A percentile compares a stretch with the other conserved stretches of the same genome.
Evolutionary conservation across 2,797 vertebrate genomes (phyloP).

Genomic region (Spinus pinus): DNA sequence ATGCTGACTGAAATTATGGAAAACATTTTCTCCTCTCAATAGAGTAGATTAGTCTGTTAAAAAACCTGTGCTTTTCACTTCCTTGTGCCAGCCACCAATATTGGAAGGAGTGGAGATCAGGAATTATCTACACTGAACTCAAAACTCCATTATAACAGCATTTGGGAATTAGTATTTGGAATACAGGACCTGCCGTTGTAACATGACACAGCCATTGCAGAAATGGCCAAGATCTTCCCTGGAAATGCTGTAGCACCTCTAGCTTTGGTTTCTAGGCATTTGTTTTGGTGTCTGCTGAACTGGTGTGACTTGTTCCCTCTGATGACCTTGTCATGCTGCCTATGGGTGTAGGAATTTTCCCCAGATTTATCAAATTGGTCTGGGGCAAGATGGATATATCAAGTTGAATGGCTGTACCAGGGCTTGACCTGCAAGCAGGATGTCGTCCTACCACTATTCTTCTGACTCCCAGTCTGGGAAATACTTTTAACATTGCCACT

Average conservation of each 20-base stretch:
- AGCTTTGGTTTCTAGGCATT: neutral
- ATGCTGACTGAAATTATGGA: neutral
- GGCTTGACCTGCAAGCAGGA: neutral
- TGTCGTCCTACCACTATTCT: accelerated
- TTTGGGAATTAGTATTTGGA: neutral
- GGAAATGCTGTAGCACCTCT: no score
- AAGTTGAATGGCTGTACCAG: neutral
- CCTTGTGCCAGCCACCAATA: neutral
- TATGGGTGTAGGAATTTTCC: neutral
- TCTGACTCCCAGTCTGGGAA: neutral
- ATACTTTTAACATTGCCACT: neutral
- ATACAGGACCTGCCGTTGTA: neutral
- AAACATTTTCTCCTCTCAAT: neutral
- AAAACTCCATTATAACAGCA: no score
- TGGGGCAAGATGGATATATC: accelerated
- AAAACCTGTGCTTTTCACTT: neutral
- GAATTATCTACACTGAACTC: neutral
- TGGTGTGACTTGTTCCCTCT: neutral
- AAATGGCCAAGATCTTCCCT: neutral
- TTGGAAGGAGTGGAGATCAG: neutral
- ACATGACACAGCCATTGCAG: accelerated
- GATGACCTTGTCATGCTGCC: no score
- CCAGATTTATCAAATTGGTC: neutral
- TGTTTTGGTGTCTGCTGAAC: neutral
- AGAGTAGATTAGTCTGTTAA: neutral